Conservation (phyloP, 2,113 vertebrate genomes). For the Mungos mungo region DNA sequence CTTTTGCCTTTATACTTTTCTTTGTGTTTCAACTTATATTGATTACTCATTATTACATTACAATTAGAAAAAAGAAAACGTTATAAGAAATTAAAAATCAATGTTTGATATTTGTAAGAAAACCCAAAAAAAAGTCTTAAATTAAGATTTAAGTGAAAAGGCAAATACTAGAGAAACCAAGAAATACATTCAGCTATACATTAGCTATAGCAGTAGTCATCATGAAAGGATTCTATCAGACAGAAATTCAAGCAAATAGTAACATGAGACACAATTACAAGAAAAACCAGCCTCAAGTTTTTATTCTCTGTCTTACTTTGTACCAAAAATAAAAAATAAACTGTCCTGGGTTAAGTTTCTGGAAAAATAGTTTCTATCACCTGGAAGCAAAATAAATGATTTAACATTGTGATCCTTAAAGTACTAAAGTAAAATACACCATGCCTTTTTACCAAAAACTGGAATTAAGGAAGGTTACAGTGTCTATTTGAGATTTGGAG, state of each 20-base stretch:
- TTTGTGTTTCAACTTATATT: neutral
- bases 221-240: conserved; percentile 45
- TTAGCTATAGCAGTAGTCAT: conserved; percentile 48
- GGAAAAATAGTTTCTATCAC: conserved; percentile 61
- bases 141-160: conserved; percentile 52
- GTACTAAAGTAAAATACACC: neutral
- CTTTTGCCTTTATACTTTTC: conserved; percentile 1
- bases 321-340: conserved; percentile 38
- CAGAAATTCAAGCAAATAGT: conserved; percentile 54
- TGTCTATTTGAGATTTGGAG: conserved; percentile 34
- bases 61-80: conserved; percentile 12
- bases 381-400: conserved; percentile 45
- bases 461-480: conserved; percentile 8
- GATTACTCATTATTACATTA: neutral
- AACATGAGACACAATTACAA: conserved; percentile 44
- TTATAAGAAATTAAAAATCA: conserved; percentile 40
- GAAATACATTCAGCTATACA: conserved; percentile 54
- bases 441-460: conserved; percentile 4
- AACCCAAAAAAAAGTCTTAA: neutral
- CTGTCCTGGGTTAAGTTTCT: conserved; percentile 9
- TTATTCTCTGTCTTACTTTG: conserved; percentile 19
- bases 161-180: neutral
- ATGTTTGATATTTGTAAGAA: conserved; percentile 29
- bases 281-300: conserved; percentile 53
- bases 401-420: conserved; percentile 49